Conservation (phyloP, 1,140 invertebrate genomes). For the Branchinecta lindahli region DNA sequence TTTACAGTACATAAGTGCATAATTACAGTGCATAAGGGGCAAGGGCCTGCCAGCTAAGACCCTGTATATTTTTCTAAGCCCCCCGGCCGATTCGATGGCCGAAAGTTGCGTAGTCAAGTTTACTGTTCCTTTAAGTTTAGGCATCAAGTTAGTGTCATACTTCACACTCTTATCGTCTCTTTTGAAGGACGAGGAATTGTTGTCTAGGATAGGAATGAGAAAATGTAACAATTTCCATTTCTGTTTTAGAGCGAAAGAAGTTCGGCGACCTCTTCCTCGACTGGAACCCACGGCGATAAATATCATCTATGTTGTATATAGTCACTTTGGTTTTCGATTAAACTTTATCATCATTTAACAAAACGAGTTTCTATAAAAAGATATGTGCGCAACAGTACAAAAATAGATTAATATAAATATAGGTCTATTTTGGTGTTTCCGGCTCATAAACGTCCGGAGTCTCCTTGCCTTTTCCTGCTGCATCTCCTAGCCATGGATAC, state of each 20-base stretch:
- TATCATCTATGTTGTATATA: background rate
- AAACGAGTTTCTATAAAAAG: background rate
- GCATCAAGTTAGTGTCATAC: too few relatives aligned
- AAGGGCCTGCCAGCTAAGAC: too few relatives aligned
- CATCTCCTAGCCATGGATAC: constrained; percentile 72
- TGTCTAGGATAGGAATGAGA: too few relatives aligned
- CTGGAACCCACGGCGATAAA: background rate
- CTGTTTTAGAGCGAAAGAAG: background rate
- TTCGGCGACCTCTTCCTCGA: constrained; percentile 5
- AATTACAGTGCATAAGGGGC: too few relatives aligned
- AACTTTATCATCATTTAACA: background rate
- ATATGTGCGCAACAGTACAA: background rate
- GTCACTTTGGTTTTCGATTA: too few relatives aligned
- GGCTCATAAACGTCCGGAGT: constrained; percentile 65
- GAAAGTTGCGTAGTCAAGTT: too few relatives aligned
- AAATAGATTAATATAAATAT: background rate
- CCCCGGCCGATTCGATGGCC: too few relatives aligned
- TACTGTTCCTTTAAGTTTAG: too few relatives aligned
- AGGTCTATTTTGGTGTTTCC: constrained; percentile 35
- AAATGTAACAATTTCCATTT: background rate
- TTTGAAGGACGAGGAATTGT: too few relatives aligned
- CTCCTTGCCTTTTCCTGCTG: constrained; percentile 57
- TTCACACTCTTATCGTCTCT: too few relatives aligned
- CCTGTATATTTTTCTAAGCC: too few relatives aligned
- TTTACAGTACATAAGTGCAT: too few relatives aligned